These are phyloP conservation scores for Ranitomeya variabilis DNA, from an alignment of 2,113 vertebrate genomes.

Conservation along the genomic window DNA sequence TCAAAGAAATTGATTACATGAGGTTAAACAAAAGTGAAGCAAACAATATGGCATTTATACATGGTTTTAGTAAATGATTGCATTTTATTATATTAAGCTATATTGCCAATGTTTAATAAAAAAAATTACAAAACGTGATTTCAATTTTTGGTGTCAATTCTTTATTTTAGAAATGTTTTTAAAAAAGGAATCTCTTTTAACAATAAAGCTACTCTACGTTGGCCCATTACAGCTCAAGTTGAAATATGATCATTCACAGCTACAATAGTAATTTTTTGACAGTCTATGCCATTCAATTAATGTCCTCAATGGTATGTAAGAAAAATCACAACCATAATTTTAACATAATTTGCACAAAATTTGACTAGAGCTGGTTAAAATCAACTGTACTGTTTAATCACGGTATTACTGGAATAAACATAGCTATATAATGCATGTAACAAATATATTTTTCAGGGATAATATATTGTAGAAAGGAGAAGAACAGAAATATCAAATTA, in stretches of 20 bases:
- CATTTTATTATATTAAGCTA: background rate
- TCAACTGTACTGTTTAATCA: background rate
- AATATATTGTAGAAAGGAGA: background rate
- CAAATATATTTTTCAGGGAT: background rate
- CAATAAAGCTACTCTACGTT: background rate
- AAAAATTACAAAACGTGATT: too few species aligned
- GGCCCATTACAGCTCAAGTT: background rate
- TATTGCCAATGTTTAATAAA: background rate
- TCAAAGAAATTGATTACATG: background rate
- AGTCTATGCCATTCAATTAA: background rate
- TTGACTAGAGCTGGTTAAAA: background rate
- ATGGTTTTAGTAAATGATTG: background rate
- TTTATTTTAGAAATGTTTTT: background rate
- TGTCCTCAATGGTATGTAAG: constrained; percentile 5
- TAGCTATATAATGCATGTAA: background rate
- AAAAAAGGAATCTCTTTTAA: background rate
- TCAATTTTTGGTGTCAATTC: background rate
- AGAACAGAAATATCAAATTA: too few species aligned
- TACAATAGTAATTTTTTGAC: background rate
- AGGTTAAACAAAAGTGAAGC: background rate
- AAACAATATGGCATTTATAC: background rate
- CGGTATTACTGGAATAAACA: background rate
- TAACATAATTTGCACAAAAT: background rate
- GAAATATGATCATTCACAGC: background rate
- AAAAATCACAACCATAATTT: constrained; percentile 17